A percentile compares a stretch with the other conserved stretches of the same genome.
Conservation (phyloP, 1,140 invertebrate genomes). For the Drosophila cardini region DNA sequence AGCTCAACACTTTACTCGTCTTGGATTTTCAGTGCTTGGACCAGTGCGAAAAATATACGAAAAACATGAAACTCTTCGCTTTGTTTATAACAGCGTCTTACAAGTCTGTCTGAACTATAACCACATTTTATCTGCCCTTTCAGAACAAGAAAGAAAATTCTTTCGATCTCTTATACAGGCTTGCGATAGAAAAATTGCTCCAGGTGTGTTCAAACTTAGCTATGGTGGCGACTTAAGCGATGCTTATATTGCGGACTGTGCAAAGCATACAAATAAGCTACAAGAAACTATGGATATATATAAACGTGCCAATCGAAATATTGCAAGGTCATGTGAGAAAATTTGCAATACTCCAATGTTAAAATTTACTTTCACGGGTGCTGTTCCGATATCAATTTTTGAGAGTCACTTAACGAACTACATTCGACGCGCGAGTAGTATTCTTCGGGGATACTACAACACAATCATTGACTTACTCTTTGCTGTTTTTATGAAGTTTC, state of each 20-base stretch:
- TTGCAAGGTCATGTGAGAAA: constrained; percentile 90
- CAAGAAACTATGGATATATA: constrained; percentile 92
- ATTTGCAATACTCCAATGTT: constrained; percentile 90
- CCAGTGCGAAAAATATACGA: constrained; percentile 86
- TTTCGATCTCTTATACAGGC: constrained; percentile 86
- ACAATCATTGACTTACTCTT: constrained; percentile 88
- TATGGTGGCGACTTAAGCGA: constrained; percentile 90
- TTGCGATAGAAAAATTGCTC: constrained; percentile 91
- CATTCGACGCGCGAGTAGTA: constrained; percentile 82
- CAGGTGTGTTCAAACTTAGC: constrained; percentile 90
- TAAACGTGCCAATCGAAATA: constrained; percentile 90
- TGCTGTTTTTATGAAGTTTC: constrained; percentile 89
- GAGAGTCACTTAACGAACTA: constrained; percentile 85
- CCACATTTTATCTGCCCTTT: constrained; percentile 88
- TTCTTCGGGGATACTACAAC: constrained; percentile 87
- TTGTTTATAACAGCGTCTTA: constrained; percentile 90
- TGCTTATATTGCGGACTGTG: constrained; percentile 91
- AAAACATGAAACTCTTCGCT: constrained; percentile 88
- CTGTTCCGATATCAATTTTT: constrained; percentile 86
- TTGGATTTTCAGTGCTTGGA: constrained; percentile 86
- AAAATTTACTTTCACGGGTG: constrained; percentile 87
- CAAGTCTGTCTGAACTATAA: constrained; percentile 92
- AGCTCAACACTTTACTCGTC: constrained; percentile 84
- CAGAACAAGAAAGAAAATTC: constrained; percentile 86
- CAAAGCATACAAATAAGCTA: constrained; percentile 88